A percentile compares a stretch with the other conserved stretches of the same genome.
Conservation (phyloP, 2,113 vertebrate genomes). For the Riparia riparia region DNA sequence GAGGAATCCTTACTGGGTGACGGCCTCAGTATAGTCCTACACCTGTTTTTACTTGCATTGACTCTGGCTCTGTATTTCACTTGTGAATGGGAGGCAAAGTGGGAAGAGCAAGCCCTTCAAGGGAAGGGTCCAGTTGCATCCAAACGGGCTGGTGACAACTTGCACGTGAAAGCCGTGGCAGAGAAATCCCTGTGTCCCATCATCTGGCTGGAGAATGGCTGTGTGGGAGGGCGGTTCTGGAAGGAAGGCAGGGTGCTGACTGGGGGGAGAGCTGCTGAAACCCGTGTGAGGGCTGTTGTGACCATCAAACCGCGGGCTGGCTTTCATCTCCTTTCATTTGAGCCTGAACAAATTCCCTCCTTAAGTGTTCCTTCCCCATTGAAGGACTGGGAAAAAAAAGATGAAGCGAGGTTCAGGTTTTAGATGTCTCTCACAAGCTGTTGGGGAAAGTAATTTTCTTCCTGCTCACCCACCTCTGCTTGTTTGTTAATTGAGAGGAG, state of each 20-base stretch:
- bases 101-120: neutral
- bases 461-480: neutral
- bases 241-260: neutral
- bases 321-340: neutral
- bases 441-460: neutral
- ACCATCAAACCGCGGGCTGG: neutral
- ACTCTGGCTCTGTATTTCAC: neutral
- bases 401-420: neutral
- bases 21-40: neutral
- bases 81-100: neutral
- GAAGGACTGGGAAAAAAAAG: neutral
- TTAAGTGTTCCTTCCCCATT: neutral
- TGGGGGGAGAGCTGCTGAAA: neutral
- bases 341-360: neutral
- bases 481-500: neutral
- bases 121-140: neutral
- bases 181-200: neutral
- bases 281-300: neutral
- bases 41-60: neutral
- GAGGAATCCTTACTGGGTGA: neutral
- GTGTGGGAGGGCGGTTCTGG: neutral
- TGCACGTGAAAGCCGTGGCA: neutral
- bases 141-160: neutral
- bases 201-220: neutral
- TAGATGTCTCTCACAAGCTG: neutral